Percentiles rank a stretch among this genome's conserved stretches.
Evolutionary conservation across 2,113 vertebrate species (phyloP).

Genomic region (Zonotrichia leucophrys): DNA sequence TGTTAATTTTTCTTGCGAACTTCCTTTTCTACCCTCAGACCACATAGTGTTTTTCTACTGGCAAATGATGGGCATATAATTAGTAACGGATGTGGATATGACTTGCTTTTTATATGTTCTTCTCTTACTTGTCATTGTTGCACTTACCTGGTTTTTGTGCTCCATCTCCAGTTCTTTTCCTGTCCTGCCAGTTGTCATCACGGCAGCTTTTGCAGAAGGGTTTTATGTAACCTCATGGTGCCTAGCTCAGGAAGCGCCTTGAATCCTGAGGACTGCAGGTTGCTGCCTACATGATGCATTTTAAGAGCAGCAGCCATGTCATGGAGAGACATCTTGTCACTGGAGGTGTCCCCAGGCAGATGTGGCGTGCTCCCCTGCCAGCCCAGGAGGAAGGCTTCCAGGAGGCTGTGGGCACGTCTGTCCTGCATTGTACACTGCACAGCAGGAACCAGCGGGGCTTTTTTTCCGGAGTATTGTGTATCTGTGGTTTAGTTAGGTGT

Average conservation of each 20-base stretch:
- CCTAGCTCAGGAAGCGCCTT: not conserved
- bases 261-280: not conserved
- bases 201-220: not conserved
- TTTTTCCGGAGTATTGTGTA: not conserved
- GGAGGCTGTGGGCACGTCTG: not conserved
- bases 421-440: not conserved
- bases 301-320: not conserved
- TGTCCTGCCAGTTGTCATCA: not conserved
- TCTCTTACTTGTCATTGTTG: not conserved
- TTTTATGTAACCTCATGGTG: not conserved
- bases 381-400: not conserved
- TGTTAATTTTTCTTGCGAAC: not conserved
- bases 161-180: not conserved
- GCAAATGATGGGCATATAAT: not conserved
- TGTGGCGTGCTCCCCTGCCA: not conserved
- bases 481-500: not conserved
- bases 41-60: not conserved
- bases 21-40: not conserved
- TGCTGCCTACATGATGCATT: not conserved
- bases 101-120: not conserved
- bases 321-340: not conserved
- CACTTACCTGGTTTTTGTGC: not conserved
- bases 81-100: not conserved
- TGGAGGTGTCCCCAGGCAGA: not conserved
- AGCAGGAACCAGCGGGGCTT: accelerated